phyloP scores from a whole-genome alignment of 2,797 vertebrate genomes.

The Phyllotis vaccarum region DNA sequence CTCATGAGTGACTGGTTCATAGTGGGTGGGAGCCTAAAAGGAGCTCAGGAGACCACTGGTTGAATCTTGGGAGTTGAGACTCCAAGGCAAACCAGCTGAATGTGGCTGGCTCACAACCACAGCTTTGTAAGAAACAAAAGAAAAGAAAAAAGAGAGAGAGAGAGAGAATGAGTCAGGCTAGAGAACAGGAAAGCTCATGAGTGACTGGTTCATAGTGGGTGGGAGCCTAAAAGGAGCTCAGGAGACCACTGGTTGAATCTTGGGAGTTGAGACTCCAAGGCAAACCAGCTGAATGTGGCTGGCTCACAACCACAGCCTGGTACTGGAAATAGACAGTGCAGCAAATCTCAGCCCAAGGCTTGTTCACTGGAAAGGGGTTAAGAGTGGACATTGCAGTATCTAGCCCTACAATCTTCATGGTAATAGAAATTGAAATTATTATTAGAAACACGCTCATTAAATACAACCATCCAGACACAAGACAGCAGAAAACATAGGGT shows the following conservation, averaged over 20 bases:
- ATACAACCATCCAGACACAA: not conserved
- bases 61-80: not conserved
- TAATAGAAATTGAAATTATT: constrained; percentile 8
- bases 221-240: not conserved
- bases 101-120: not conserved
- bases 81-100: not conserved
- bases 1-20: not conserved
- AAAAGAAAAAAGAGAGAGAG: not conserved
- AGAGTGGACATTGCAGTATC: not conserved
- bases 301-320: not conserved
- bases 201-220: not conserved
- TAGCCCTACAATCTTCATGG: not conserved
- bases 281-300: not conserved
- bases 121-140: not conserved
- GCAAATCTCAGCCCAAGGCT: not conserved
- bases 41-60: not conserved
- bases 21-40: not conserved
- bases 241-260: not conserved
- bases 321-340: not conserved
- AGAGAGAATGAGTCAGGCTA: not conserved
- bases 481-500: not conserved
- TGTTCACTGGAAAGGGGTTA: not conserved
- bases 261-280: not conserved
- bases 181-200: not conserved
- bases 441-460: not conserved